These are phyloP conservation scores for Nixonia krombeini DNA, from an alignment of 1,140 invertebrate genomes.

Conservation along the genomic window DNA sequence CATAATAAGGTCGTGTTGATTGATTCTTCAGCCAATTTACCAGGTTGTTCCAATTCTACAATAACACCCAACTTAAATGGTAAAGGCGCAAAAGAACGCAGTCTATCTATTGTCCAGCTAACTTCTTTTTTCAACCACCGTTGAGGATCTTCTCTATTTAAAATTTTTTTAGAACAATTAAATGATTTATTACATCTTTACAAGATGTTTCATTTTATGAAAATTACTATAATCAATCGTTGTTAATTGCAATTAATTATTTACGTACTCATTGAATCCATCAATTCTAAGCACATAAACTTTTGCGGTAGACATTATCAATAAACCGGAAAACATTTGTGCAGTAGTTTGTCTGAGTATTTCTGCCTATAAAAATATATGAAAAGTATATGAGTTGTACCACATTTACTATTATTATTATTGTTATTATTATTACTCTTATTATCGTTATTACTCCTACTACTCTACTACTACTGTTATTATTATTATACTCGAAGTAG, in stretches of 20 bases:
- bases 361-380: slow-evolving; percentile 53
- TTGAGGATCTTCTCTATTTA: slow-evolving; percentile 63
- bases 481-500: neutral
- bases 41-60: slow-evolving; percentile 62
- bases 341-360: slow-evolving; percentile 63
- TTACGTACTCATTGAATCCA: slow-evolving; percentile 67
- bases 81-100: slow-evolving; percentile 62
- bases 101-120: slow-evolving; percentile 66
- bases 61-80: slow-evolving; percentile 68
- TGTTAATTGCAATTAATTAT: slow-evolving; percentile 6
- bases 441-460: too few species aligned
- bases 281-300: slow-evolving; percentile 72
- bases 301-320: slow-evolving; percentile 73
- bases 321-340: slow-evolving; percentile 66
- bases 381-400: too few species aligned
- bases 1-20: slow-evolving; percentile 57
- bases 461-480: too few species aligned
- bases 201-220: neutral
- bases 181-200: slow-evolving; percentile 4
- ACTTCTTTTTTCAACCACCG: slow-evolving; percentile 65
- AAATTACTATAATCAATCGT: neutral
- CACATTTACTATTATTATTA: neutral
- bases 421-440: neutral
- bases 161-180: too few species aligned
- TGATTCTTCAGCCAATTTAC: slow-evolving; percentile 50